These are phyloP conservation scores for Brachypodius melanocephalos DNA, from an alignment of 2,113 vertebrate genomes.

Conservation along the genomic window DNA sequence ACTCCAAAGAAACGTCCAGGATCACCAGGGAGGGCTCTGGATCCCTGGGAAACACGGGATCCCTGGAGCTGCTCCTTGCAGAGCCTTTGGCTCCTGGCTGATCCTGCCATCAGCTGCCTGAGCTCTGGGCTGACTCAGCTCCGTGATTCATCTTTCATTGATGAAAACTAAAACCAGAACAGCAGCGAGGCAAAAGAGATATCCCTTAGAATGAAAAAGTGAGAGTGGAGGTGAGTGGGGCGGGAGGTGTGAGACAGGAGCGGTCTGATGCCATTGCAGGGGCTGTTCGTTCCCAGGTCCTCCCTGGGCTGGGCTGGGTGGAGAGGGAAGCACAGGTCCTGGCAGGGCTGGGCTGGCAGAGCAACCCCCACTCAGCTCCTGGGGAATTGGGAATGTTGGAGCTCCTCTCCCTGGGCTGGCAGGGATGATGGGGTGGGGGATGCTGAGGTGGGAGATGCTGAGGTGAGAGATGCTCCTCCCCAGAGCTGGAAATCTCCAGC, in stretches of 20 bases:
- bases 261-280: background rate
- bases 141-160: background rate
- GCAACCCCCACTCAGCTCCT: background rate
- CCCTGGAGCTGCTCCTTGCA: background rate
- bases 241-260: rapidly evolving
- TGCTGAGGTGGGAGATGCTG: background rate
- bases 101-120: background rate
- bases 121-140: background rate
- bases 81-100: background rate
- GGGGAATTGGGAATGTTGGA: background rate
- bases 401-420: background rate
- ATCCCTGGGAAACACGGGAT: background rate
- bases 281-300: background rate
- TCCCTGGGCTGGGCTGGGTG: background rate
- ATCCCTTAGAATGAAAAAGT: background rate
- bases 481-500: background rate
- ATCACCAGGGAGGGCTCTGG: background rate
- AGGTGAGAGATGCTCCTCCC: background rate
- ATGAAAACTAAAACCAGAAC: background rate
- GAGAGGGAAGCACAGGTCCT: background rate
- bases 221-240: background rate
- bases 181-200: background rate
- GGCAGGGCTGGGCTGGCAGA: background rate
- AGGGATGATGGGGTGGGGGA: background rate
- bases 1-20: rapidly evolving